Evolutionary conservation across 2,888 invertebrate genomes (phyloP).

Genomic region (Zootermopsis nevadensis): DNA sequence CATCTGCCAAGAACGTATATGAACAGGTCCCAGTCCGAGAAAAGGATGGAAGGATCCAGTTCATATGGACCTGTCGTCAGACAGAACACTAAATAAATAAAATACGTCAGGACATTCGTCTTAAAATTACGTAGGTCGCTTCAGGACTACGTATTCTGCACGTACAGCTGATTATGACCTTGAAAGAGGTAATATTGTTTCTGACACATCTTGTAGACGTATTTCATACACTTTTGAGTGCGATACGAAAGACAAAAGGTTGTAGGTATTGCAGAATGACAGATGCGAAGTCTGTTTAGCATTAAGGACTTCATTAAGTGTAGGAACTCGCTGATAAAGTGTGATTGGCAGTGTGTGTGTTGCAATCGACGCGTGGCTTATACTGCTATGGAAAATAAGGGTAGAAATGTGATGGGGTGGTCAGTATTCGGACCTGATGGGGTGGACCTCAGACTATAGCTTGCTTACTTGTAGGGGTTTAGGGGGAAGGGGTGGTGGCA

Average conservation of each 20-base stretch:
- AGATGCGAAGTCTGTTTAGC: slow-evolving; percentile 23
- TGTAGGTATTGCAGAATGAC: slow-evolving; percentile 14
- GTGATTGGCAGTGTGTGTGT: slow-evolving; percentile 20
- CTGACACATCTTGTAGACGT: background rate
- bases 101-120: no score
- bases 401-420: slow-evolving; percentile 55
- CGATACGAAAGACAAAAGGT: background rate
- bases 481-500: slow-evolving; percentile 61
- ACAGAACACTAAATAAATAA: no score
- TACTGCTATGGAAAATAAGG: background rate
- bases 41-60: no score
- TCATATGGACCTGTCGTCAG: no score
- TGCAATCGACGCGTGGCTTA: slow-evolving; percentile 13
- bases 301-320: slow-evolving; percentile 24
- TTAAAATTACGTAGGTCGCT: no score
- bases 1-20: no score
- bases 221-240: background rate
- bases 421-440: slow-evolving; percentile 52
- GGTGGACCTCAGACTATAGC: slow-evolving; percentile 60
- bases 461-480: slow-evolving; percentile 58
- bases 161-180: background rate
- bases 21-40: no score
- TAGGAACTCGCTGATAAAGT: background rate
- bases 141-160: background rate
- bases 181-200: background rate